Conservation (phyloP, 2,888 invertebrate genomes). For the Lepidochitona cinerea region DNA sequence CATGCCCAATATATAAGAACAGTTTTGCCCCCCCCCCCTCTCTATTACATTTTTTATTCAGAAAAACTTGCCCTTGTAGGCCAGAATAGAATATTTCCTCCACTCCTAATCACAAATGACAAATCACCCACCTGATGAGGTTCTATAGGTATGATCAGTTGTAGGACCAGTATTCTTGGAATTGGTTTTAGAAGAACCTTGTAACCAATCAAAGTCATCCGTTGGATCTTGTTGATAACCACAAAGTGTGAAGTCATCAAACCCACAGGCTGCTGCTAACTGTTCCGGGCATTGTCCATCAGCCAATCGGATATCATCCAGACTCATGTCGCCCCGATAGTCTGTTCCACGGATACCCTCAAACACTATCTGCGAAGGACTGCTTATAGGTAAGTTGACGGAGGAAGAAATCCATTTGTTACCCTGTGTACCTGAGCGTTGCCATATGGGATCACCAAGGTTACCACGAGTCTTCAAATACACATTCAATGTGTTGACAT, state of each 20-base stretch:
- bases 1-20: too few relatives aligned
- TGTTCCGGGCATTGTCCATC: neutral
- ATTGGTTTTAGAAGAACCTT: slow-evolving; percentile 39
- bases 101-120: too few relatives aligned
- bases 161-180: slow-evolving; percentile 50
- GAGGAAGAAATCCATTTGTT: slow-evolving; percentile 51
- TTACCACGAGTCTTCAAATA: slow-evolving; percentile 29
- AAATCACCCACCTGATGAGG: slow-evolving; percentile 37
- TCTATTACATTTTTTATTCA: too few relatives aligned
- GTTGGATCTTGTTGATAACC: slow-evolving; percentile 48
- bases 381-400: slow-evolving; percentile 24
- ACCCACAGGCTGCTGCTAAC: slow-evolving; percentile 43
- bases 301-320: slow-evolving; percentile 30
- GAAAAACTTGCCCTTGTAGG: too few relatives aligned
- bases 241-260: slow-evolving; percentile 51
- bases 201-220: slow-evolving; percentile 56
- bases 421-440: slow-evolving; percentile 53
- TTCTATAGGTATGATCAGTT: slow-evolving; percentile 58
- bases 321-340: slow-evolving; percentile 31
- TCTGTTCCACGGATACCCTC: slow-evolving; percentile 30
- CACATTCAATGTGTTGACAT: slow-evolving; percentile 52
- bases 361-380: slow-evolving; percentile 27
- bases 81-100: too few relatives aligned
- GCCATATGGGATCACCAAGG: slow-evolving; percentile 47
- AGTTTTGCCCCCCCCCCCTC: too few relatives aligned